These are phyloP conservation scores for Peribatodes rhomboidaria DNA, from an alignment of 2,888 invertebrate genomes.

Conservation along the genomic window DNA sequence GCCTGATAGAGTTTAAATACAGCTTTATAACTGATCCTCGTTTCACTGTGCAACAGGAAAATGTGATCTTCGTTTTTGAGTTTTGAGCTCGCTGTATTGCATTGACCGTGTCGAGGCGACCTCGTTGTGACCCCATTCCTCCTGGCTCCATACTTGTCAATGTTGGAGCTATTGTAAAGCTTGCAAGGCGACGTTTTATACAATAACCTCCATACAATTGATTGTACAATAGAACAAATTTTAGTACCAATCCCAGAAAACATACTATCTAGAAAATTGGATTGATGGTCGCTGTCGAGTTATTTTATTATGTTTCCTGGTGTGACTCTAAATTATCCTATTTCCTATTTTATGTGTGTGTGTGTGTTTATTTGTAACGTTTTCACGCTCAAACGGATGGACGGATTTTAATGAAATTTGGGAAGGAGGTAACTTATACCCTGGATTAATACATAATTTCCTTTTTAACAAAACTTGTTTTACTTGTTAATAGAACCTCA, in stretches of 20 bases:
- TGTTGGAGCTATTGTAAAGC: constrained; percentile 64
- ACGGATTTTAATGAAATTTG: no score
- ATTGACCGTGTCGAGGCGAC: constrained; percentile 65
- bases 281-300: no score
- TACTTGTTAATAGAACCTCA: no score
- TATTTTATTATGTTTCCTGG: neutral
- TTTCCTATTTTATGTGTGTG: no score
- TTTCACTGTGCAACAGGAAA: constrained; percentile 35
- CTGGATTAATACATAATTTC: no score
- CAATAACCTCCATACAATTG: constrained; percentile 44
- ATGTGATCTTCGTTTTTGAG: constrained; percentile 56
- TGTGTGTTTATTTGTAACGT: no score
- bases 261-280: neutral
- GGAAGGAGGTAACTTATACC: no score
- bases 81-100: constrained; percentile 58
- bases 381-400: no score
- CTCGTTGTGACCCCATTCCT: constrained; percentile 79
- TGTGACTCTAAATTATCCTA: neutral
- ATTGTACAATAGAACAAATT: constrained; percentile 18
- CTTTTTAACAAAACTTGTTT: no score
- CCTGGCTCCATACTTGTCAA: constrained; percentile 71
- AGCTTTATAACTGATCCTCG: constrained; percentile 5
- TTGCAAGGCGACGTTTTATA: constrained; percentile 55
- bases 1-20: neutral
- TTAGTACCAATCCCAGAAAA: neutral